These are phyloP conservation scores for Cheirogaleus medius DNA, from an alignment of 2,113 vertebrate genomes.

Conservation along the genomic window DNA sequence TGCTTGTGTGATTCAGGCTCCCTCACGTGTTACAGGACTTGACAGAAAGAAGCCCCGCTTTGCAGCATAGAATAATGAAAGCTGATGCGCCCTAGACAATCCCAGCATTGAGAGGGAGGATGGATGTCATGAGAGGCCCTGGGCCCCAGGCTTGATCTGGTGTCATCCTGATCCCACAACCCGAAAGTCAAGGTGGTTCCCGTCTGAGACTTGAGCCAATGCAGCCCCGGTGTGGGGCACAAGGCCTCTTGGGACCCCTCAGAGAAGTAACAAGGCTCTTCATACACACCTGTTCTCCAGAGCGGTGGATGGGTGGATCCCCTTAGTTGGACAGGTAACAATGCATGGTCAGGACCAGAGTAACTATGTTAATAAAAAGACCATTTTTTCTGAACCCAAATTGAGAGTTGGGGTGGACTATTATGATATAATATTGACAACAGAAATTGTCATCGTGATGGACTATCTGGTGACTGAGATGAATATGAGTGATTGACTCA, in stretches of 20 bases:
- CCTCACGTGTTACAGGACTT: neutral
- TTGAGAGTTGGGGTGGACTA: neutral
- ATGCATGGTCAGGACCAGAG: neutral
- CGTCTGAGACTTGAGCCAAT: neutral
- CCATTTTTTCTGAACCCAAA: neutral
- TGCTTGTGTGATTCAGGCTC: neutral
- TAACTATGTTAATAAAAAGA: neutral
- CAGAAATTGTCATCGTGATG: neutral
- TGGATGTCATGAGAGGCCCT: neutral
- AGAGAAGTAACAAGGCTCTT: neutral
- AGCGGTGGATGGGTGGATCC: neutral
- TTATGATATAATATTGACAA: neutral
- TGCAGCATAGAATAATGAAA: neutral
- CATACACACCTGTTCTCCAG: neutral
- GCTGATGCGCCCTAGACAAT: neutral
- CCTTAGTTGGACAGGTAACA: neutral
- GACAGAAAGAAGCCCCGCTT: neutral
- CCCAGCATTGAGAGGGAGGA: neutral
- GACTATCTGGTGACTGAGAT: neutral
- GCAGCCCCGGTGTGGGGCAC: neutral
- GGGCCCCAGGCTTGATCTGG: neutral
- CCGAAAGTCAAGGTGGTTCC: neutral
- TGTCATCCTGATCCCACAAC: neutral
- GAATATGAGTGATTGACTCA: neutral
- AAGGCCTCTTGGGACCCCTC: neutral